Conservation (phyloP, 2,888 invertebrate species). For the Tridacna gigas region DNA sequence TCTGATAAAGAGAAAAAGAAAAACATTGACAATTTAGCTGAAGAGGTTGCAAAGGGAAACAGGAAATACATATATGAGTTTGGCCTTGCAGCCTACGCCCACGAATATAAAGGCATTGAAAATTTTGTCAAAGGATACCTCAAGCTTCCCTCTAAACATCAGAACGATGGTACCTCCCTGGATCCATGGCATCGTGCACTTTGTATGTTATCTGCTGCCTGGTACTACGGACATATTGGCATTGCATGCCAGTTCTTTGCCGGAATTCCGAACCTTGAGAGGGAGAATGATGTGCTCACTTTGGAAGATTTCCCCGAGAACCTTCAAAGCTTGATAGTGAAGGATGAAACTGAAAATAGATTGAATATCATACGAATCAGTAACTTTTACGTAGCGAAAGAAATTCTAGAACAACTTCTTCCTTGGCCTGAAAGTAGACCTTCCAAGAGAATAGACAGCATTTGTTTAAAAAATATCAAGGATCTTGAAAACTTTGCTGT, state of each 20-base stretch:
- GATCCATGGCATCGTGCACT: slow-evolving; percentile 52
- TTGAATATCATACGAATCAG: slow-evolving; percentile 47
- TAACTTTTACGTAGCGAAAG: slow-evolving; percentile 53
- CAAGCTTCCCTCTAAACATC: slow-evolving; percentile 21
- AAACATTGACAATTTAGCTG: slow-evolving; percentile 15
- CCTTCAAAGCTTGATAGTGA: slow-evolving; percentile 7
- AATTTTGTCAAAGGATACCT: slow-evolving; percentile 64
- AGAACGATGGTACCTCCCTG: slow-evolving; percentile 34
- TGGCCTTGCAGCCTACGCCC: slow-evolving; percentile 60
- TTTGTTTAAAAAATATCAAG: slow-evolving; percentile 45
- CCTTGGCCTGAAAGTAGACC: slow-evolving; percentile 20
- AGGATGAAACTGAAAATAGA: slow-evolving; percentile 39
- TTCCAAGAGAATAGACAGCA: slow-evolving; percentile 7
- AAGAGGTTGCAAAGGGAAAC: slow-evolving; percentile 18
- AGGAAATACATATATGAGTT: slow-evolving; percentile 52
- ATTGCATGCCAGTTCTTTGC: slow-evolving; percentile 65
- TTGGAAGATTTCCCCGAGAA: slow-evolving; percentile 10
- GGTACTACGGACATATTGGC: slow-evolving; percentile 64
- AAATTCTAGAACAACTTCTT: slow-evolving; percentile 57
- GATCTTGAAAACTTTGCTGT: slow-evolving; percentile 49
- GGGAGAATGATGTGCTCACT: slow-evolving; percentile 7
- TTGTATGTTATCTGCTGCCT: slow-evolving; percentile 57
- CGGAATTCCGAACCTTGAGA: slow-evolving; percentile 10
- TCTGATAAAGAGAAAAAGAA: slow-evolving; percentile 5
- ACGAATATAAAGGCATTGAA: slow-evolving; percentile 63